Evolutionary conservation across 1,140 invertebrate species (phyloP).

Genomic region (Bombus breviceps): DNA sequence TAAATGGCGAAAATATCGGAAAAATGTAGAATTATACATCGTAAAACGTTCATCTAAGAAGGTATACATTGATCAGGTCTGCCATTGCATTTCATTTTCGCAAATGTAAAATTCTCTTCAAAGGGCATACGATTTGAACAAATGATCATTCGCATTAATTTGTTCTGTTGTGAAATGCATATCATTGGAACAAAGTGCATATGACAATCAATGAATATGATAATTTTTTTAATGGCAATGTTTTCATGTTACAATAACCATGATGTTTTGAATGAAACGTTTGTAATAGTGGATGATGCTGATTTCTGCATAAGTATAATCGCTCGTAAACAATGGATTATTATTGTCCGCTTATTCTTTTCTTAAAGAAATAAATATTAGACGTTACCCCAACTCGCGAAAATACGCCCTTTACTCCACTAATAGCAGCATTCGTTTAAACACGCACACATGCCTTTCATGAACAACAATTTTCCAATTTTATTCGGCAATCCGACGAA

Average conservation of each 20-base stretch:
- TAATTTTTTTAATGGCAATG: slow-evolving; percentile 33
- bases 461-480: background rate
- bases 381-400: slow-evolving; percentile 33
- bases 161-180: background rate
- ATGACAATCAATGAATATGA: background rate
- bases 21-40: slow-evolving; percentile 16
- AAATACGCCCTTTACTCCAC: slow-evolving; percentile 52
- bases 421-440: slow-evolving; percentile 29
- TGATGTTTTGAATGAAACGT: slow-evolving; percentile 35
- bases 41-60: slow-evolving; percentile 8
- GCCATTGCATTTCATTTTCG: background rate
- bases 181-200: background rate
- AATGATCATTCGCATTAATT: background rate
- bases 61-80: slow-evolving; percentile 2
- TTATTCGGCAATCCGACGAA: slow-evolving; percentile 21
- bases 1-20: slow-evolving; percentile 10
- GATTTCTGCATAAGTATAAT: slow-evolving; percentile 30
- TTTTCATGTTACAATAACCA: slow-evolving; percentile 34
- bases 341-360: slow-evolving; percentile 64
- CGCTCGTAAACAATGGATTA: slow-evolving; percentile 40
- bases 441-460: slow-evolving; percentile 20
- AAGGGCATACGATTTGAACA: background rate
- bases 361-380: slow-evolving; percentile 34
- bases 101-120: background rate
- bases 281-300: slow-evolving; percentile 8